These are phyloP conservation scores for Papilio machaon DNA, from an alignment of 1,140 invertebrate species.

Conservation along the genomic window DNA sequence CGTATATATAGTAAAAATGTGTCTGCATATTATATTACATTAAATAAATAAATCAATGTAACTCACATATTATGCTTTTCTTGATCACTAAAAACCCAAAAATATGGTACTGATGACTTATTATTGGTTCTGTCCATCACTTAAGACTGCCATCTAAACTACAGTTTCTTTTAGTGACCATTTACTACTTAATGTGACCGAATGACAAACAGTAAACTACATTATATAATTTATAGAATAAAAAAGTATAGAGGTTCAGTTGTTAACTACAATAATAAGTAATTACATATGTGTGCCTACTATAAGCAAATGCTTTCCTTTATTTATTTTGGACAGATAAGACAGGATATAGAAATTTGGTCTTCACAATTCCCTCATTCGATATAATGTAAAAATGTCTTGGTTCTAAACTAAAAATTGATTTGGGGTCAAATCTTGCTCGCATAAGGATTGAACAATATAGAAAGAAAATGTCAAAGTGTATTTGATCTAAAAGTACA, in stretches of 20 bases:
- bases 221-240: too few species aligned
- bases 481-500: too few species aligned
- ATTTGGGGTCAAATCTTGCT: background rate
- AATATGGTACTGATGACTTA: background rate
- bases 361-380: background rate
- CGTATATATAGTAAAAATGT: background rate
- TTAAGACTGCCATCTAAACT: background rate
- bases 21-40: background rate
- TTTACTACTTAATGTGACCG: background rate
- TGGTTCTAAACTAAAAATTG: background rate
- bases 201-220: too few species aligned
- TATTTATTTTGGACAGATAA: background rate
- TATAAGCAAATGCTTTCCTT: background rate
- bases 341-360: background rate
- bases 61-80: background rate
- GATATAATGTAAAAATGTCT: background rate
- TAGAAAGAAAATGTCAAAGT: background rate
- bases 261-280: background rate
- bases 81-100: background rate
- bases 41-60: background rate
- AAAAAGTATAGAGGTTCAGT: too few species aligned
- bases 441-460: background rate
- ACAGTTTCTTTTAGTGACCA: background rate
- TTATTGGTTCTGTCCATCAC: background rate
- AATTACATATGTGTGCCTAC: background rate